A percentile compares a stretch with the other conserved stretches of the same genome.
These are phyloP conservation scores for Lasius fuliginosus DNA, from an alignment of 2,888 invertebrate species.

Conservation along the genomic window DNA sequence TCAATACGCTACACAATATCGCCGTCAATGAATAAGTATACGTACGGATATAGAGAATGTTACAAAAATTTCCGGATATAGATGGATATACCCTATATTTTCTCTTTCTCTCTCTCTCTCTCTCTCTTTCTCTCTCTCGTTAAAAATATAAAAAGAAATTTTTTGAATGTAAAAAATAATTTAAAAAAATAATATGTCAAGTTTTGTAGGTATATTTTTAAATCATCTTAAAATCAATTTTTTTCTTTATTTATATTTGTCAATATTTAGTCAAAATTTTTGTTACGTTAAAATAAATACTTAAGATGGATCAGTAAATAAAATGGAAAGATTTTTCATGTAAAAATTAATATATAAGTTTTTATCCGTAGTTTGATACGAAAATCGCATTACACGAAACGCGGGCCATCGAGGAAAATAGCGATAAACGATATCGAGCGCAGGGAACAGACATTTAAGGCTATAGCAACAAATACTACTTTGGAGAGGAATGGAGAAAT, in stretches of 20 bases:
- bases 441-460: slow-evolving; percentile 38
- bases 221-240: not conserved
- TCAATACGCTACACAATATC: slow-evolving; percentile 43
- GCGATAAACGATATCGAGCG: slow-evolving; percentile 46
- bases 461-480: slow-evolving; percentile 58
- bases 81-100: not conserved
- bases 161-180: not conserved
- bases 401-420: slow-evolving; percentile 17
- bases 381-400: slow-evolving; percentile 17
- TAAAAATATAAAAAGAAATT: not conserved
- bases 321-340: not conserved
- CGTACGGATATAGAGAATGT: slow-evolving; percentile 3
- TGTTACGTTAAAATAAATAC: not conserved
- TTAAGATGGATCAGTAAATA: not conserved
- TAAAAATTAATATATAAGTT: slow-evolving; percentile 4
- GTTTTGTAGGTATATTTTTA: not conserved
- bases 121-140: not conserved
- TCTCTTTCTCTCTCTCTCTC: not conserved
- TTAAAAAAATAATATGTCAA: not conserved
- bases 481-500: slow-evolving; percentile 46
- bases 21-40: slow-evolving; percentile 41
- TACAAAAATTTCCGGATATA: slow-evolving; percentile 31
- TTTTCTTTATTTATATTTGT: not conserved
- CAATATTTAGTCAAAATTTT: not conserved
- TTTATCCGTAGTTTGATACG: not conserved